Conservation (phyloP, 2,797 vertebrate species). For the Aulostomus chinensis region DNA sequence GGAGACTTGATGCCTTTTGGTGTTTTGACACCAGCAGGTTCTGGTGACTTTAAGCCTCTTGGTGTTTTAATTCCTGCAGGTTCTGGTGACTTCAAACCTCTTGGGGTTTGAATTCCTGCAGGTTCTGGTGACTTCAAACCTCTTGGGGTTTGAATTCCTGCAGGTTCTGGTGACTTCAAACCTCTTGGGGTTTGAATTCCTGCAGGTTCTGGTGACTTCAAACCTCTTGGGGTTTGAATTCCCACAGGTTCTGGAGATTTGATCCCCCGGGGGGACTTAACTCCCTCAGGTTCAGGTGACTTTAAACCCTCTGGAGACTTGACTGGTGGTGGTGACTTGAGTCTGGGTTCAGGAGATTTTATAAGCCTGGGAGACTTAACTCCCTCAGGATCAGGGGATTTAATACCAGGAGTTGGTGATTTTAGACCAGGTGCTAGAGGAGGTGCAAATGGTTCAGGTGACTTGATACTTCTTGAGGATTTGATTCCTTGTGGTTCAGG, state of each 20-base stretch:
- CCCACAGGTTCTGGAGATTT: slow-evolving; percentile 78
- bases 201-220: slow-evolving; percentile 79
- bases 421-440: slow-evolving; percentile 71
- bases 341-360: slow-evolving; percentile 49
- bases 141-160: slow-evolving; percentile 82
- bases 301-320: slow-evolving; percentile 80
- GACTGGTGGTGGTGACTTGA: slow-evolving; percentile 59
- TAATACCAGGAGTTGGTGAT: slow-evolving; percentile 47
- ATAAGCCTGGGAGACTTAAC: slow-evolving; percentile 61
- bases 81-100: slow-evolving; percentile 76
- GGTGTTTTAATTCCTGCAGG: slow-evolving; percentile 70
- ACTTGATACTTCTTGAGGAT: slow-evolving; percentile 61
- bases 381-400: slow-evolving; percentile 37
- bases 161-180: slow-evolving; percentile 49
- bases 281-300: slow-evolving; percentile 59
- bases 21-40: slow-evolving; percentile 82
- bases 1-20: slow-evolving; percentile 73
- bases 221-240: slow-evolving; percentile 48
- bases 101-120: slow-evolving; percentile 60
- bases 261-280: slow-evolving; percentile 65
- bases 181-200: slow-evolving; percentile 78
- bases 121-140: slow-evolving; percentile 61
- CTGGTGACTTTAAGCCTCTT: slow-evolving; percentile 68
- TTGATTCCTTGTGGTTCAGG: slow-evolving; percentile 36
- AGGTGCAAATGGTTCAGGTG: slow-evolving; percentile 40